A percentile compares a stretch with the other conserved stretches of the same genome.
Evolutionary conservation across 1,140 invertebrate genomes (phyloP).

Genomic region (Idris sp.): DNA sequence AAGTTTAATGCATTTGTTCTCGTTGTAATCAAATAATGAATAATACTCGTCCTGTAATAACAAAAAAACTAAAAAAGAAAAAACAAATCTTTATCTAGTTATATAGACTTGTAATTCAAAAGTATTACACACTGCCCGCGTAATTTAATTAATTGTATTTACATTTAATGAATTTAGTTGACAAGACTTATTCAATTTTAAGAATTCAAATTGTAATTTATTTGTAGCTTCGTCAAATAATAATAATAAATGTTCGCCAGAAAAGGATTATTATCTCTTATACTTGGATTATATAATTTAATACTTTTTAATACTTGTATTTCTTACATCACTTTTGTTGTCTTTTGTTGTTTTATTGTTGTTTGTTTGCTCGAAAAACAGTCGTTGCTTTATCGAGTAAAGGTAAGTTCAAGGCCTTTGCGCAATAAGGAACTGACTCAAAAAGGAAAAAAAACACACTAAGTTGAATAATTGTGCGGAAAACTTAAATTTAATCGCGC

Average conservation of each 20-base stretch:
- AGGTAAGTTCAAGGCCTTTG: conserved; percentile 37
- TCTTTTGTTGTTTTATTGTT: not conserved
- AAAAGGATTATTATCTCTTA: not conserved
- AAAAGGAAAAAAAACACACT: conserved; percentile 1
- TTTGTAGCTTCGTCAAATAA: conserved; percentile 14
- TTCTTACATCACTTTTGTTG: conserved; percentile 6
- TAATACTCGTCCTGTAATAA: conserved; percentile 14
- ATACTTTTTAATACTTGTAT: not conserved
- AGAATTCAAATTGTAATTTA: conserved; percentile 27
- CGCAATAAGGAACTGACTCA: conserved; percentile 22
- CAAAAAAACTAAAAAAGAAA: conserved; percentile 15
- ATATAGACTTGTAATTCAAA: conserved; percentile 21
- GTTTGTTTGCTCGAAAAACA: conserved; percentile 4
- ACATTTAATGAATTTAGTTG: conserved; percentile 9
- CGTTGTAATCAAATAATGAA: conserved; percentile 4
- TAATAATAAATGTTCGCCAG: conserved; percentile 1
- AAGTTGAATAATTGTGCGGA: conserved; percentile 13
- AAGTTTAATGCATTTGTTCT: conserved; percentile 7
- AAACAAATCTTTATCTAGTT: conserved; percentile 5
- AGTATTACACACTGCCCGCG: conserved; percentile 37
- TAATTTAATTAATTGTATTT: conserved; percentile 7
- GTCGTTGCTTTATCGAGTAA: conserved; percentile 2
- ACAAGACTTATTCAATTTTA: conserved; percentile 11
- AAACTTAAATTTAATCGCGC: not conserved
- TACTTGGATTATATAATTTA: conserved; percentile 2